Evolutionary conservation across 1,140 invertebrate genomes (phyloP), one percentile per base, ranked within the genome.

Genomic region (silkworm (Bombyx mori)): DNA sequence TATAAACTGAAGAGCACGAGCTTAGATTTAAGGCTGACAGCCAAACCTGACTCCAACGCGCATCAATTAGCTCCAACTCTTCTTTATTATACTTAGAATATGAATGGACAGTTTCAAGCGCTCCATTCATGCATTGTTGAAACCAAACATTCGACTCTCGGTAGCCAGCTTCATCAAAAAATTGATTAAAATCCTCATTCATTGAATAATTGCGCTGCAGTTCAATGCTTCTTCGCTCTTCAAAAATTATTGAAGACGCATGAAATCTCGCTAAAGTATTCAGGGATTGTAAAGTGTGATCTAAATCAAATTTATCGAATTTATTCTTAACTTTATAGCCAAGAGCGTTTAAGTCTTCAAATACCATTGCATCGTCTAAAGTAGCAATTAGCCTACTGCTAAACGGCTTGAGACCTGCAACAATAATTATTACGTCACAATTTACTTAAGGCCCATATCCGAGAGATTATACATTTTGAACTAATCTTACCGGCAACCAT

Each of bases 181-280:
- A 62, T 12, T 68, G 47, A 50, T 61, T 44, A 62, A 71, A 79
- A 22, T 84, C 71, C 42, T 85, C 71, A 54, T 68, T 63, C 48
- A 87, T 58, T 7, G 44, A 57, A 52, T 77, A 85, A 6, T 52
- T 7, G n/a, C 61, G 58, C 26, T 66, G 22, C 35, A 72, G 45
- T 44, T 59, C 53, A 52, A 66, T 68, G 6, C 56, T 71, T 62
- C 68, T 81, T 46, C 66, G 71, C 53, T 81, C 76, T 66, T 88
- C 85, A 53, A 65, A 81, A 52, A 83, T 68, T 35, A 86, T 75
- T n/a, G 79, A 72, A 45, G 72, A 69, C 6, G 77, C 78, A 51
- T 88, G 84, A 51, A 85, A 82, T 54, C 76, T 71, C 1, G 80
- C 77, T 22, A 88, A 59, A 26, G 79, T 75, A 46, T 69, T 62